phyloP scores from a whole-genome alignment of 2,113 vertebrate species.

The Falcunculus frontatus region DNA sequence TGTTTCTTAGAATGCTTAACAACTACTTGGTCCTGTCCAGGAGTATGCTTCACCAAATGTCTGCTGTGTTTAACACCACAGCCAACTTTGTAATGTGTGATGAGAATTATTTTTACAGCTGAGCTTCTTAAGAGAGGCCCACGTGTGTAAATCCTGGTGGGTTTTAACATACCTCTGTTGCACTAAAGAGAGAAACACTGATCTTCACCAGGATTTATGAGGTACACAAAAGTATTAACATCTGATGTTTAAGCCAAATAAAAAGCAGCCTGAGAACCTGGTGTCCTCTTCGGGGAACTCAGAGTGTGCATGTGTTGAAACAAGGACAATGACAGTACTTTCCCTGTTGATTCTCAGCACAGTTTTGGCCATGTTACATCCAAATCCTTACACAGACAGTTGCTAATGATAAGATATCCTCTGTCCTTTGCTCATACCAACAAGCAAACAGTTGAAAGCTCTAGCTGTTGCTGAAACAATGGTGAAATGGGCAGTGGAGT shows the following conservation, averaged over 20 bases:
- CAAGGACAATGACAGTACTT: fast-evolving
- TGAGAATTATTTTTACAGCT: constrained; percentile 57
- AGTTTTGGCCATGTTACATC: not conserved
- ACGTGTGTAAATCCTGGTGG: not conserved
- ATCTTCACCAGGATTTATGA: not conserved
- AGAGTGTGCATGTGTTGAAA: not conserved
- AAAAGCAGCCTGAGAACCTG: not conserved
- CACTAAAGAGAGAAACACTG: not conserved
- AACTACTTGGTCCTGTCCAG: not conserved
- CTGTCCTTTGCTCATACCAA: not conserved
- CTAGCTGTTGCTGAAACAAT: not conserved
- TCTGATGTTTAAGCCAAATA: not conserved
- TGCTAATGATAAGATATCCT: not conserved
- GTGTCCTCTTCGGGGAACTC: not conserved
- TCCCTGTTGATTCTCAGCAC: not conserved
- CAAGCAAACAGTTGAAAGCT: not conserved
- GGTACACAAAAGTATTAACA: not conserved
- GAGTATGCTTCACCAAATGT: not conserved
- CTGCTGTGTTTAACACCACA: constrained; percentile 13
- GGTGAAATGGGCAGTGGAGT: not conserved
- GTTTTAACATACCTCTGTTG: not conserved
- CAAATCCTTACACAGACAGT: not conserved
- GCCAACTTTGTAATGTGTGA: constrained; percentile 3
- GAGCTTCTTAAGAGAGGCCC: not conserved
- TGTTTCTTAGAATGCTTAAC: not conserved